phyloP scores from a whole-genome alignment of 1,140 invertebrate genomes.

The Phenacoccus solenopsis region DNA sequence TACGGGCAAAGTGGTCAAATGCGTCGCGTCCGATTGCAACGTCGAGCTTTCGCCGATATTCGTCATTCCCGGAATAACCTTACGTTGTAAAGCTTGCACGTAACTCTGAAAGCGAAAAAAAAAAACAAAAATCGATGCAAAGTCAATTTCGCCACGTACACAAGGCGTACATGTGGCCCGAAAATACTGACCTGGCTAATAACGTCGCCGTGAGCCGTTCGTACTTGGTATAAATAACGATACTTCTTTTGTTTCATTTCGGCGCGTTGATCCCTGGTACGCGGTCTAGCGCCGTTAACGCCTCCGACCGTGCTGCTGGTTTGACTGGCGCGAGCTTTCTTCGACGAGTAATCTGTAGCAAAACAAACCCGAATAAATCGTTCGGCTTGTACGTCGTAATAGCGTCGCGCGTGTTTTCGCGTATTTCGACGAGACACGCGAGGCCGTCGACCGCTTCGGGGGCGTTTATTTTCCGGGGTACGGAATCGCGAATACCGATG shows the following conservation, averaged over 20 bases:
- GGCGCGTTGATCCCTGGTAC: conserved; percentile 54
- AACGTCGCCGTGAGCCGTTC: conserved; percentile 75
- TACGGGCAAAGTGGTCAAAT: conserved; percentile 49
- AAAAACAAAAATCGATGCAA: conserved; percentile 9
- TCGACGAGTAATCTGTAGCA: conserved; percentile 32
- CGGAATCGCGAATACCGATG: no score
- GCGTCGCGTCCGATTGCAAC: conserved; percentile 56
- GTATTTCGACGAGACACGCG: no score
- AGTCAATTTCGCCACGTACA: not conserved
- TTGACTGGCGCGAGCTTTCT: conserved; percentile 29
- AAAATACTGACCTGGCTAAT: conserved; percentile 57
- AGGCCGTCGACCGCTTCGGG: no score
- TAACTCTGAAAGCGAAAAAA: conserved; percentile 47
- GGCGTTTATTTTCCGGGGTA: no score
- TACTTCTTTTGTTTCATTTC: conserved; percentile 70
- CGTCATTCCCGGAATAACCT: conserved; percentile 41
- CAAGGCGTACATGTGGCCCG: not conserved
- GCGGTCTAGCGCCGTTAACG: conserved; percentile 36
- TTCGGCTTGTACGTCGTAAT: no score
- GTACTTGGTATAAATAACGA: conserved; percentile 75
- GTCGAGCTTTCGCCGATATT: conserved; percentile 54
- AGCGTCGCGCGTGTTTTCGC: no score
- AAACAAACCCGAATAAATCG: no score
- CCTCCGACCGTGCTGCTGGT: conserved; percentile 33
- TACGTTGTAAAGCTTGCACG: conserved; percentile 63